Evolutionary conservation across 2,797 vertebrate species (phyloP), one percentile per base, ranked within the genome.

Genomic region (Sitta carolinensis): DNA sequence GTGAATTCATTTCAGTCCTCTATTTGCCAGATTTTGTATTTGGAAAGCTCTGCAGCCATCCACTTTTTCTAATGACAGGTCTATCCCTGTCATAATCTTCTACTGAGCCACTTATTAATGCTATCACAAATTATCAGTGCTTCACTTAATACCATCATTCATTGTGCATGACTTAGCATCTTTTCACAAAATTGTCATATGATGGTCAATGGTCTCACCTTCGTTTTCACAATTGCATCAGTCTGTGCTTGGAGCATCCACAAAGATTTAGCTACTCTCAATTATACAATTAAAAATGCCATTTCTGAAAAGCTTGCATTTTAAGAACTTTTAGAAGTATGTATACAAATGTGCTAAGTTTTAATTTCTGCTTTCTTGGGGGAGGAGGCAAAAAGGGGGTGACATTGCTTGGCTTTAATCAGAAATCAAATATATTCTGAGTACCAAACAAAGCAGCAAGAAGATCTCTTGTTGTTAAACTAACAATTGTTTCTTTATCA

Each of bases 401-500:
- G 48, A 48, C n/a, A 72, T 27, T 75, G 69, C 76, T 91, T 48
- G 47, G 67, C 55, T 78, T 68, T 81, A 67, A 84, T 76, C 48
- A 47, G n/a, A 88, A 95, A 86, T 79, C 69, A 77, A 42, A 75
- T 59, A 22, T 59, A 74, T 83, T 84, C 45, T 15, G 36, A 87
- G 45, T 16, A 45, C 13, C 51, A 92, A 86, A 58, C 10, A 64
- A 69, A 90, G 67, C 1, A 3, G 27, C 59, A 78, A 75, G 29
- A 36, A 80, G 27, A 86, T 75, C 59, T 95, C 55, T 94, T 68
- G 61, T 87, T 58, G 57, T 78, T 61, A 85, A 92, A 93, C 70
- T 90, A 74, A 94, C 42, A 77, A 70, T 20, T 66, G 42, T 69
- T 95, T 95, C 95, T 97, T 84, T 97, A 38, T 94, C 82, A 51